Evolutionary conservation across 2,888 invertebrate species (phyloP), one percentile per base, ranked within the genome.

Genomic region (Hirtodrosophila confusa): DNA sequence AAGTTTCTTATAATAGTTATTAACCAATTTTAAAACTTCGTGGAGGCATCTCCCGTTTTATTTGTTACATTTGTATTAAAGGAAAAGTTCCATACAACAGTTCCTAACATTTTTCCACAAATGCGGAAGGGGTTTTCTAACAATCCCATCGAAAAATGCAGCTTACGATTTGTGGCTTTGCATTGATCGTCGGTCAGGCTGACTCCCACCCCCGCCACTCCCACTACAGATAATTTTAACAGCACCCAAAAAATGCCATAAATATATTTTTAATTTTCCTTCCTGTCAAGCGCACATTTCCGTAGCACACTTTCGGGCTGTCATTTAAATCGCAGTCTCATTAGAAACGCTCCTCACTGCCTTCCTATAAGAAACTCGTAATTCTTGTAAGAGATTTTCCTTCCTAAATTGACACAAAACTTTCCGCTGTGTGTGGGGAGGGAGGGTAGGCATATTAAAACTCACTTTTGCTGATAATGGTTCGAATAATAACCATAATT

Each of bases 381-480:
- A 47, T 69, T 53, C 24, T 63, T 41, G 9, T 0, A 7, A 29
- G 44, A 40, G 33, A 29, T n/a, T 55, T 41, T 43, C 36, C 31
- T 8, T 17, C 17, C 17, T 27, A 33, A 39, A 67, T 50, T 73
- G 73, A 73, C 69, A 73, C 66, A 73, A 64, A 75, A 64, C 39
- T 69, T 70, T 58, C 24, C 24, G n/a, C 10, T n/a, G 7, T 10
- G 17, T 12, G 17, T 17, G 17, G 17, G 17, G 17, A 2, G 17
- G 17, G 17, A 17, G 17, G 17, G 17, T 17, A 17, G 17, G 45
- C 78, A 72, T 77, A 84, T 84, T 86, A 86, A 86, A 84, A 82
- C 71, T 86, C 77, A 82, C 73, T 80, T 71, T 71, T 67, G 64
- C 37, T 77, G 75, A 76, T 74, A 76, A 76, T 77, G 67, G 50